Evolutionary conservation across 2,888 invertebrate species (phyloP).

Genomic region (Blastobasis adustella): DNA sequence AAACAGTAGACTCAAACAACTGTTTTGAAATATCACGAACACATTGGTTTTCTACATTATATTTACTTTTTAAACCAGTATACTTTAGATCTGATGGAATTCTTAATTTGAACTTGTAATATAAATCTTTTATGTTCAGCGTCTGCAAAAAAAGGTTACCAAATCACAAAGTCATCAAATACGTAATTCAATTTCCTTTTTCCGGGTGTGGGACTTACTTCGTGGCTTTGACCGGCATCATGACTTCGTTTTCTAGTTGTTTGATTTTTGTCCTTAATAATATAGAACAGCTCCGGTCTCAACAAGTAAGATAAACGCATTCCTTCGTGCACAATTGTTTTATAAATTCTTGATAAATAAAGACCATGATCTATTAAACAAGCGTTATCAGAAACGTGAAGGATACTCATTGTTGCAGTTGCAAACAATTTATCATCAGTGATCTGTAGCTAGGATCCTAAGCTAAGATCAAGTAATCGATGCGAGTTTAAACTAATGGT

Average conservation of each 20-base stretch:
- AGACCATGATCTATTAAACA: slow-evolving; percentile 41
- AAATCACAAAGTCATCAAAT: no score
- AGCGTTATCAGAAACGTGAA: slow-evolving; percentile 15
- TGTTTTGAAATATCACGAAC: slow-evolving; percentile 33
- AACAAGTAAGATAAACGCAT: slow-evolving; percentile 25
- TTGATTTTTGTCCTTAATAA: slow-evolving; percentile 23
- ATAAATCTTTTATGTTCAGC: slow-evolving; percentile 29
- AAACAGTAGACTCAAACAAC: slow-evolving; percentile 42
- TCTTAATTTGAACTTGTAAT: slow-evolving; percentile 25
- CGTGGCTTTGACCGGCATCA: slow-evolving; percentile 24
- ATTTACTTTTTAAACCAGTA: not conserved
- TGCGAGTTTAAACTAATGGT: no score
- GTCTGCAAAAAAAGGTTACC: slow-evolving; percentile 31
- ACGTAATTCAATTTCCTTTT: not conserved
- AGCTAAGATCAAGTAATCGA: no score
- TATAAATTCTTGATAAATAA: slow-evolving; percentile 33
- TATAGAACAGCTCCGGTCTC: slow-evolving; percentile 37
- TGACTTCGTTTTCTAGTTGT: slow-evolving; percentile 33
- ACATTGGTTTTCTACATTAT: not conserved
- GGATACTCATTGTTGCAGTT: slow-evolving; percentile 2
- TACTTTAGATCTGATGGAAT: slow-evolving; percentile 24
- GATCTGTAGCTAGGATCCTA: slow-evolving; percentile 3
- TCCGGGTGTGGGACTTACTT: slow-evolving; percentile 29
- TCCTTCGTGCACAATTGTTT: slow-evolving; percentile 25
- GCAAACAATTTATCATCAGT: slow-evolving; percentile 5